Evolutionary conservation across 2,113 vertebrate genomes (phyloP).

Genomic region (Calidris pugnax): DNA sequence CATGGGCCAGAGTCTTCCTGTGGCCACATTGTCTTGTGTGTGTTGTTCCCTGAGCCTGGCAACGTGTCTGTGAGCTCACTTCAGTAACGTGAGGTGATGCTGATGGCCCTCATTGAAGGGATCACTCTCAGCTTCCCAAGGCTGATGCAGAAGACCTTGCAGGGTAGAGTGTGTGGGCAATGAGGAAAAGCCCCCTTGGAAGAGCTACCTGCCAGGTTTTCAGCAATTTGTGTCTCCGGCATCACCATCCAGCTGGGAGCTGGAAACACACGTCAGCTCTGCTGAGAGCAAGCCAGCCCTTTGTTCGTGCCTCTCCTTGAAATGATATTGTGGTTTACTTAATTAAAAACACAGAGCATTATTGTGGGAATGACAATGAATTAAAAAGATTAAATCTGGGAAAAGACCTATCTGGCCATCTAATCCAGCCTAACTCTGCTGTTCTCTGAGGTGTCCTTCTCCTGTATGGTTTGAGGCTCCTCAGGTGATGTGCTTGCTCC

Average conservation of each 20-base stretch:
- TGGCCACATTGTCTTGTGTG: not conserved
- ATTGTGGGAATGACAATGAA: not conserved
- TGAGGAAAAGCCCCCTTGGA: not conserved
- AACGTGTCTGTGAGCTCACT: fast-evolving
- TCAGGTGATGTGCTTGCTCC: not conserved
- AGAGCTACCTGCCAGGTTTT: not conserved
- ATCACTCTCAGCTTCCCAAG: not conserved
- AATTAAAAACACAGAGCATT: constrained; percentile 1
- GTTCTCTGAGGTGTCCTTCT: not conserved
- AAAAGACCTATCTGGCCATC: not conserved
- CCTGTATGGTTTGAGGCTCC: fast-evolving
- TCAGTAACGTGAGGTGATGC: fast-evolving
- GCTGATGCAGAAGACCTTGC: not conserved
- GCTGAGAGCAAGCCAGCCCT: not conserved
- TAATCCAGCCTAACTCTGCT: not conserved
- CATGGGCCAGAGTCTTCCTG: not conserved
- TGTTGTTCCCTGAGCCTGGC: not conserved
- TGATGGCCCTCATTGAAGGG: fast-evolving
- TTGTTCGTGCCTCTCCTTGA: not conserved
- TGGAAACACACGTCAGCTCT: not conserved
- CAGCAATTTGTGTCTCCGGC: not conserved
- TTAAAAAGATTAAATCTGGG: constrained; percentile 12
- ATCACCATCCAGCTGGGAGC: not conserved
- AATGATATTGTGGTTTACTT: not conserved
- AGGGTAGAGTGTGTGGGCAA: not conserved